Evolutionary conservation across 2,113 vertebrate genomes (phyloP).

Genomic region (Phalacrocorax carbo): DNA sequence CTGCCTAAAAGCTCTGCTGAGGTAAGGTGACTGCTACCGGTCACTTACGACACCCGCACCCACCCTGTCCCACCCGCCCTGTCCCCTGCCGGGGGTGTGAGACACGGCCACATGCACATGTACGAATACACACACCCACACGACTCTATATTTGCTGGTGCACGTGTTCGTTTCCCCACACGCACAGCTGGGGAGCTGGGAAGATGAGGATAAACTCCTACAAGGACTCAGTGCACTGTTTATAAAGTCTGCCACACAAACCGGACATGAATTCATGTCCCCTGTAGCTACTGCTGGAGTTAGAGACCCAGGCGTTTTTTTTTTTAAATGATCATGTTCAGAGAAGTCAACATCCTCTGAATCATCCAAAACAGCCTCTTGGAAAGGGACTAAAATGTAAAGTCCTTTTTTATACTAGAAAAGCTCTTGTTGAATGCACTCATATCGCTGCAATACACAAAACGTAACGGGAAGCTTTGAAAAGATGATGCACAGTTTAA

Average conservation of each 20-base stretch:
- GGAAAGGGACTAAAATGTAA: background rate
- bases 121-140: background rate
- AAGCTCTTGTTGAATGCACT: background rate
- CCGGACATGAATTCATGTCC: background rate
- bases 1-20: background rate
- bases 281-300: background rate
- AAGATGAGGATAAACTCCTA: background rate
- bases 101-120: background rate
- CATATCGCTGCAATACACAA: background rate
- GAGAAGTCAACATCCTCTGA: background rate
- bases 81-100: background rate
- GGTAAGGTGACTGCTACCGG: background rate
- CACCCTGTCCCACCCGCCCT: background rate
- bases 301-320: background rate
- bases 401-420: background rate
- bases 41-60: background rate
- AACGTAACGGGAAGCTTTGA: background rate
- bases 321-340: background rate
- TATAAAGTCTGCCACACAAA: background rate
- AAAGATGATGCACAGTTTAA: background rate
- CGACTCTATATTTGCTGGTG: accelerated
- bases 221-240: background rate
- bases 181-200: background rate
- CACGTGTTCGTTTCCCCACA: background rate
- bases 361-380: background rate